These are phyloP conservation scores for Apostichopus leukothele DNA, from an alignment of 53 echinoderm and acorn worm species.

Conservation along the genomic window DNA sequence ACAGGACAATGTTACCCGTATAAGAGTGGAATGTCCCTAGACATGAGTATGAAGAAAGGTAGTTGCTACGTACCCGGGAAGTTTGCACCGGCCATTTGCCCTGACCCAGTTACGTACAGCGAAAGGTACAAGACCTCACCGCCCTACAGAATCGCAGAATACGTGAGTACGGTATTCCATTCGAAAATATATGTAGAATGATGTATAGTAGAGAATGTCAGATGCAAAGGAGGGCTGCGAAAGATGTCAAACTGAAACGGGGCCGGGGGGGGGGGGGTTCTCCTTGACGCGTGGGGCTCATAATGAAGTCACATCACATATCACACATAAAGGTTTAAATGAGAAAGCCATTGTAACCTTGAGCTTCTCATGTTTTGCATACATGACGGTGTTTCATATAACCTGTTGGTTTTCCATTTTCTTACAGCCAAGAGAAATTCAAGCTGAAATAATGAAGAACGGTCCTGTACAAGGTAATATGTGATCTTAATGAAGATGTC, in stretches of 20 bases:
- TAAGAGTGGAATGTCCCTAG: slow-evolving; percentile 72
- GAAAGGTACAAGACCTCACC: slow-evolving; percentile 78
- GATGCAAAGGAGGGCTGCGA: too few relatives aligned
- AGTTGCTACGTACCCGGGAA: slow-evolving; percentile 70
- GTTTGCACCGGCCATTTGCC: slow-evolving; percentile 51
- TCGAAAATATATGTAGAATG: background rate
- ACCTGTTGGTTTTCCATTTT: too few relatives aligned
- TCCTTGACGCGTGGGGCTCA: too few relatives aligned
- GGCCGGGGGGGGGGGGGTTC: too few relatives aligned
- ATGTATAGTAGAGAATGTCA: too few relatives aligned
- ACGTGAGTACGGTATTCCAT: slow-evolving; percentile 61
- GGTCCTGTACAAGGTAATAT: slow-evolving; percentile 95
- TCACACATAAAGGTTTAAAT: background rate
- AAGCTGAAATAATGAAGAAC: slow-evolving; percentile 85
- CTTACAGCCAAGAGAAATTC: slow-evolving; percentile 77
- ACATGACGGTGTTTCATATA: too few relatives aligned
- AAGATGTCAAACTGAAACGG: too few relatives aligned
- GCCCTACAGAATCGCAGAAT: slow-evolving; percentile 77
- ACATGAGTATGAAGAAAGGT: slow-evolving; percentile 85
- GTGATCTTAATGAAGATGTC: background rate
- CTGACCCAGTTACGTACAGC: slow-evolving; percentile 58
- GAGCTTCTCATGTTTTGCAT: too few relatives aligned
- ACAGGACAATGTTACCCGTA: slow-evolving; percentile 88
- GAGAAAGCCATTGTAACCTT: background rate
- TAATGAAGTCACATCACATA: too few relatives aligned